These are phyloP conservation scores for Imbricaverruca yamaguchii DNA, from an alignment of 2,888 invertebrate genomes.

Conservation along the genomic window DNA sequence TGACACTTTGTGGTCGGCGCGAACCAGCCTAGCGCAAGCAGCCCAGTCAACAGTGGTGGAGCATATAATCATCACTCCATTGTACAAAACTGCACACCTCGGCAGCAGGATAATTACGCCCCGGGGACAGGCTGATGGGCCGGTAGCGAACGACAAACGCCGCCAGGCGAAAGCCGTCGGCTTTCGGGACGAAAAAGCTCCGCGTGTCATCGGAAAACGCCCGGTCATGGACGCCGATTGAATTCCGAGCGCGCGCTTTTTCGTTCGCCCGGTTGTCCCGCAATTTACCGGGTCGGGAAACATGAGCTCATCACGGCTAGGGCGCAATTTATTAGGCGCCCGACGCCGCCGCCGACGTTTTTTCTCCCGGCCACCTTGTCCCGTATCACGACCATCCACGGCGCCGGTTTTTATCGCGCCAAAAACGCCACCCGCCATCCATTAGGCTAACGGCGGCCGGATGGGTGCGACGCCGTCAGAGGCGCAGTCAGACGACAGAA, in stretches of 20 bases:
- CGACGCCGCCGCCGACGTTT: neutral
- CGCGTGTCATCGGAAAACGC: neutral
- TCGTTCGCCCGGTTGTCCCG: neutral
- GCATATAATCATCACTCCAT: neutral
- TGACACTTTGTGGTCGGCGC: no score
- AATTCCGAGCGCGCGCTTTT: neutral
- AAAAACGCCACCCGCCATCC: slow-evolving; percentile 5
- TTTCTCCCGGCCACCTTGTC: neutral
- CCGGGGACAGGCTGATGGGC: neutral
- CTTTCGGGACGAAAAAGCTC: neutral
- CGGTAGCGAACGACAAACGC: neutral
- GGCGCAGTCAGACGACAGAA: neutral
- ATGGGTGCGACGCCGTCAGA: neutral
- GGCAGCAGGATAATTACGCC: neutral
- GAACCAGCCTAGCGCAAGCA: no score
- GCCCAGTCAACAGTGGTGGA: no score
- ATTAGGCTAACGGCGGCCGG: neutral
- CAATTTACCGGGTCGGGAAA: neutral
- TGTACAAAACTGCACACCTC: neutral
- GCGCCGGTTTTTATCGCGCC: neutral
- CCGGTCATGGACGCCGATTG: neutral
- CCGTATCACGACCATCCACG: neutral
- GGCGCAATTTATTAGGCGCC: neutral
- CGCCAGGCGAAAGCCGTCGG: neutral
- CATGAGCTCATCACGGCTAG: neutral